These are phyloP conservation scores for Pollimyrus isidori DNA, from an alignment of 2,113 vertebrate species.

Conservation along the genomic window DNA sequence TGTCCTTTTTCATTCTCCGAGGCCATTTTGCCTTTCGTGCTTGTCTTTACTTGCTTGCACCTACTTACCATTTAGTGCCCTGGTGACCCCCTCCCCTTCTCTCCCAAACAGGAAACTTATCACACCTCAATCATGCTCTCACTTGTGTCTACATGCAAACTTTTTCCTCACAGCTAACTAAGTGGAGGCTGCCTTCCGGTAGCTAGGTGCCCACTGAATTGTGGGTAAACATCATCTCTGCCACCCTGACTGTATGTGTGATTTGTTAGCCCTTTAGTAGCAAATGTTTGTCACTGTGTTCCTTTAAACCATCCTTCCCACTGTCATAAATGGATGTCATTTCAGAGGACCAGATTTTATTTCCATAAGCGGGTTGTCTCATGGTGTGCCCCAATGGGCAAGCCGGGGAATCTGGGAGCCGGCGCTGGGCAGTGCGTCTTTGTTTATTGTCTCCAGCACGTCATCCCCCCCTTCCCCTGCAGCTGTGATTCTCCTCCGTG, in stretches of 20 bases:
- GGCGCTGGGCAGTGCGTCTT: conserved; percentile 30
- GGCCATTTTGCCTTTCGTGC: neutral
- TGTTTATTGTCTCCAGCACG: conserved; percentile 50
- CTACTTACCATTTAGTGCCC: neutral
- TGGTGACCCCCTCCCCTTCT: neutral
- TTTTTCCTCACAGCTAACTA: neutral
- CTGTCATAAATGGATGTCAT: neutral
- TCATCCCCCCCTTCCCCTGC: conserved; percentile 26
- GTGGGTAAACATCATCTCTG: neutral
- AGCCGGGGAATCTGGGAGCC: conserved; percentile 1
- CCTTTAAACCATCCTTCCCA: neutral
- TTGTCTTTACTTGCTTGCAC: neutral
- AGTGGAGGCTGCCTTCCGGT: neutral
- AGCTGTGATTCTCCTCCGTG: conserved; percentile 38
- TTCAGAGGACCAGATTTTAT: neutral
- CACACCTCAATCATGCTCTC: neutral
- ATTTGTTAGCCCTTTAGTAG: neutral
- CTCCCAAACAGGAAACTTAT: neutral
- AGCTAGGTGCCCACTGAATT: neutral
- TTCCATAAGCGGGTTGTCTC: neutral
- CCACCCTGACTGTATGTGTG: neutral
- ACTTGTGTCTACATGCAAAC: neutral
- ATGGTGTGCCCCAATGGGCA: neutral
- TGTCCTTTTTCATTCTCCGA: neutral
- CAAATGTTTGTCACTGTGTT: neutral